Conservation (phyloP, 2,888 invertebrate genomes). For the Temnothorax unifasciatus region DNA sequence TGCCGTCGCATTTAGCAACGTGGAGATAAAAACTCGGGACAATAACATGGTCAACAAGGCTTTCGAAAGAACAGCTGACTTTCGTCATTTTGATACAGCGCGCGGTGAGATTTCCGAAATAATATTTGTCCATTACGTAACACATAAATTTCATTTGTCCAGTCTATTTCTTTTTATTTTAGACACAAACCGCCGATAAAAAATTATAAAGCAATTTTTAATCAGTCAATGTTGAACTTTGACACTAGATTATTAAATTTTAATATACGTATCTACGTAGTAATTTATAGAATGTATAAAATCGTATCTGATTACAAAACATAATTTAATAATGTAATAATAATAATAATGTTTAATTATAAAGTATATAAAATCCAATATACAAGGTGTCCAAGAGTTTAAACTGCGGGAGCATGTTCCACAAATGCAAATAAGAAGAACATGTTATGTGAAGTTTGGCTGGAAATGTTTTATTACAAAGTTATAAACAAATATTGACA, state of each 20-base stretch:
- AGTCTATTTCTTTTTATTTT: background rate
- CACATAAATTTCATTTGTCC: slow-evolving; percentile 14
- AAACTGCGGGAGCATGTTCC: too few species aligned
- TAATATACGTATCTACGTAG: background rate
- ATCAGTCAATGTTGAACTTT: background rate
- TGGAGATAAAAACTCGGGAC: slow-evolving; percentile 16
- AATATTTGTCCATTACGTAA: slow-evolving; percentile 6
- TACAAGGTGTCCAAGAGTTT: too few species aligned
- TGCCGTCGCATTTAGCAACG: slow-evolving; percentile 28
- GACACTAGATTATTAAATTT: background rate
- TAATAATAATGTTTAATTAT: slow-evolving; percentile 1
- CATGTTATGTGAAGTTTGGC: too few species aligned
- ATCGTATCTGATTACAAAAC: background rate
- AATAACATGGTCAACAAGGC: slow-evolving; percentile 27
- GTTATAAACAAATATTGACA: too few species aligned
- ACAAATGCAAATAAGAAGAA: too few species aligned
- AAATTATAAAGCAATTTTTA: background rate
- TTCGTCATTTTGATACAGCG: background rate
- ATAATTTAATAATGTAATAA: background rate
- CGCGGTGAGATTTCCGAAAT: background rate
- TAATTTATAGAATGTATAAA: background rate
- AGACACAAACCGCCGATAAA: background rate
- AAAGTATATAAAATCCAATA: background rate
- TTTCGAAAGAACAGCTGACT: slow-evolving; percentile 45
- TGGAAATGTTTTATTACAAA: too few species aligned